Evolutionary conservation across 1,140 invertebrate species (phyloP), one percentile per base, ranked within the genome.

Genomic region (Andrena cerasifolii): DNA sequence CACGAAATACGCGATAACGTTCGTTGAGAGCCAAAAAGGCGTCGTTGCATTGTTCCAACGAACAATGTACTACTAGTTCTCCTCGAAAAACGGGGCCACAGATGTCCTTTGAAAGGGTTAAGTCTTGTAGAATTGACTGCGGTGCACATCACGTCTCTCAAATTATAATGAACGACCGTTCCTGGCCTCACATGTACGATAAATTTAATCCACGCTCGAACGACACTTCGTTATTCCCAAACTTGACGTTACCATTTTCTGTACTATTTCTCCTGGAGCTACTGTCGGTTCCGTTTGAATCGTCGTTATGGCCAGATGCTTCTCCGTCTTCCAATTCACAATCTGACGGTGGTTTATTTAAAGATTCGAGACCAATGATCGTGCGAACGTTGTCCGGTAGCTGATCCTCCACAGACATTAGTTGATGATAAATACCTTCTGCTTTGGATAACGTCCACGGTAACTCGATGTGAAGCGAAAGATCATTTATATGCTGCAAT

Each of bases 401-500:
- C 81, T 95, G 93, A 18, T 83, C 58, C 8, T 94, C 94, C 0
- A 95, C 94, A 40, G 94, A 94, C 87, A 95, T 94, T 0, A 98
- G 93, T 90, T 98, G 97, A 84, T 96, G 91, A 90, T 96, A 99
- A 80, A 99, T 98, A 14, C 96, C 96, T 91, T 99, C 98, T 0
- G 98, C 98, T 86, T 95, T 95, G 73, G 95, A 95, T 18, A 99
- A 89, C 16, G 96, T 96, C 82, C 94, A 94, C 54, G 96, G 94
- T 18, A 99, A 93, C 83, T 98, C 95, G 58, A 99, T 95, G 65
- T 95, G 94, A 87, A 96, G 95, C 28, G 97, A 97, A 62, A 99
- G 93, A 89, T 99, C 98, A 92, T 99, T 99, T 68, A 99, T 96
- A 89, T 99, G 97, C 96, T 98, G 93, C 49, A 95, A 95, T 26